These are phyloP conservation scores for Alligator sinensis DNA, from an alignment of 2,113 vertebrate genomes.

Conservation along the genomic window DNA sequence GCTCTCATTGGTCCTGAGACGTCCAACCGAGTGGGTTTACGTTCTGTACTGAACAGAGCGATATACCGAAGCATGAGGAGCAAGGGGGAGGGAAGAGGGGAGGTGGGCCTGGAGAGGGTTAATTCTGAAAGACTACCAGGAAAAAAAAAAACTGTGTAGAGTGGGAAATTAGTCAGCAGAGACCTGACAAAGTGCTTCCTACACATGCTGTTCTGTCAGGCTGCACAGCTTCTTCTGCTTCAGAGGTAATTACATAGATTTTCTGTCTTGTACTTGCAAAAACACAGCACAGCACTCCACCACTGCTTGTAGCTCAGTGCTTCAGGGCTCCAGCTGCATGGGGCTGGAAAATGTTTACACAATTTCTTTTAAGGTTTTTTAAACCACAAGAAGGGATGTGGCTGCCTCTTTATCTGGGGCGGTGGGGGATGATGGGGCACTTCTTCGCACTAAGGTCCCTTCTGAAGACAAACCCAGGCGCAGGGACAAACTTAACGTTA, in stretches of 20 bases:
- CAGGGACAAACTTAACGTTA: neutral
- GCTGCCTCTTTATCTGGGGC: slow-evolving; percentile 21
- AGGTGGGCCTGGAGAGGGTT: slow-evolving; percentile 20
- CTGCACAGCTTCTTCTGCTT: slow-evolving; percentile 93
- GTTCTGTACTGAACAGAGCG: neutral
- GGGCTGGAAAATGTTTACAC: slow-evolving; percentile 79
- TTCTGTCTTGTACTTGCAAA: slow-evolving; percentile 99
- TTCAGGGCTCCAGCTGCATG: slow-evolving; percentile 88
- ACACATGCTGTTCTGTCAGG: slow-evolving; percentile 93
- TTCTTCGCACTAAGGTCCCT: neutral
- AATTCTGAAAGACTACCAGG: slow-evolving; percentile 49
- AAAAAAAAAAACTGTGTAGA: slow-evolving; percentile 52
- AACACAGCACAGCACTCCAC: slow-evolving; percentile 94
- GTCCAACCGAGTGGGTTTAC: neutral
- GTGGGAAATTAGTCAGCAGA: slow-evolving; percentile 84
- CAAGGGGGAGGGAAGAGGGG: neutral
- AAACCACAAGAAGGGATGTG: slow-evolving; percentile 61
- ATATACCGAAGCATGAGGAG: neutral
- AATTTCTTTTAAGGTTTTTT: slow-evolving; percentile 76
- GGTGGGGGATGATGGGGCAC: neutral
- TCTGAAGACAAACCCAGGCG: neutral
- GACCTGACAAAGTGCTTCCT: slow-evolving; percentile 90
- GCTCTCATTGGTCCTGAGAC: neutral
- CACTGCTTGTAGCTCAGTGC: slow-evolving; percentile 87
- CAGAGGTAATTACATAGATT: slow-evolving; percentile 99